phyloP scores from a whole-genome alignment of 2,113 vertebrate genomes.

The Meles meles region DNA sequence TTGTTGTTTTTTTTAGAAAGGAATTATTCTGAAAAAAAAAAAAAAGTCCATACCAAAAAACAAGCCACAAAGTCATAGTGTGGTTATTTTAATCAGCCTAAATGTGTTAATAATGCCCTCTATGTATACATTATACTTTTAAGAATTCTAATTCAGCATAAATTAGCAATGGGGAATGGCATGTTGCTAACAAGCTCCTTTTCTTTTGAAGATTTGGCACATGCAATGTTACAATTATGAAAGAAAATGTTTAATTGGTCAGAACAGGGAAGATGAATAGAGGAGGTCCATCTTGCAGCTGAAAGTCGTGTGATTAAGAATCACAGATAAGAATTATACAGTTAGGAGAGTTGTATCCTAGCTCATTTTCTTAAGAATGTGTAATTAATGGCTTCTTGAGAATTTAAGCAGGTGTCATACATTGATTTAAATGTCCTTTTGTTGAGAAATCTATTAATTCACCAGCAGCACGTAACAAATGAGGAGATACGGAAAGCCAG shows the following conservation, averaged over 20 bases:
- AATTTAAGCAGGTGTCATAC: conserved; percentile 58
- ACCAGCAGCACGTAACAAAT: not conserved
- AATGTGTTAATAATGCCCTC: not conserved
- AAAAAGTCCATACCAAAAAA: not conserved
- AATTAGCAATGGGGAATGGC: conserved; percentile 58
- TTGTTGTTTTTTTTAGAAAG: not conserved
- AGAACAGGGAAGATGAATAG: conserved; percentile 63
- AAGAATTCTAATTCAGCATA: conserved; percentile 47
- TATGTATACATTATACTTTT: conserved; percentile 38
- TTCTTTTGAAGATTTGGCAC: conserved; percentile 67
- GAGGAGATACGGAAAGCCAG: conserved; percentile 20
- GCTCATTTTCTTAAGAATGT: conserved; percentile 67
- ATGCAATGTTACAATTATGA: conserved; percentile 70
- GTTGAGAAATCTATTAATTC: conserved; percentile 64
- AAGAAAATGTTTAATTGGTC: conserved; percentile 75
- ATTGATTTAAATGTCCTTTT: conserved; percentile 68
- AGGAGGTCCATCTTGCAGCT: conserved; percentile 47
- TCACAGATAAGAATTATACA: conserved; percentile 57
- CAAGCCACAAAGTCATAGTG: not conserved
- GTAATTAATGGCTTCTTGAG: conserved; percentile 71
- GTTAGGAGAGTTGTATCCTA: conserved; percentile 58
- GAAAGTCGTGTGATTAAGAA: conserved; percentile 63
- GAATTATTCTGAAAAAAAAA: not conserved
- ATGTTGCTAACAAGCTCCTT: conserved; percentile 60
- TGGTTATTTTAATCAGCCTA: not conserved